Evolutionary conservation across 1,140 invertebrate species (phyloP).

Genomic region (Panagrolaimus sp.): DNA sequence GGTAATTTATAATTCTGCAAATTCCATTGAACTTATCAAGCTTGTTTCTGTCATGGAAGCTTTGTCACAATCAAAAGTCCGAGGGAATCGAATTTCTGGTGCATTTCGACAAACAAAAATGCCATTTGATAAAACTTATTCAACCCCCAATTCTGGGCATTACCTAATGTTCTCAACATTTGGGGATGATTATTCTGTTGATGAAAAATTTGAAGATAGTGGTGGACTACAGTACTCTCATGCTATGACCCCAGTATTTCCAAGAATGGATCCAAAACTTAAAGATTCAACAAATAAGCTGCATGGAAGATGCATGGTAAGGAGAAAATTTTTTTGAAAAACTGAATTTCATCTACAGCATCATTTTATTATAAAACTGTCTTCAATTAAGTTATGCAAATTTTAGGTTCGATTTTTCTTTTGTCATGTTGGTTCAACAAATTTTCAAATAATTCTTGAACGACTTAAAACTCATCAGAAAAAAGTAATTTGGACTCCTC

Average conservation of each 20-base stretch:
- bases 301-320: slow-evolving; percentile 31
- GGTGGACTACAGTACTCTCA: slow-evolving; percentile 40
- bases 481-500: slow-evolving; percentile 44
- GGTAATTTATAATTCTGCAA: slow-evolving; percentile 13
- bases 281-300: slow-evolving; percentile 14
- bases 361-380: no score
- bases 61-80: slow-evolving; percentile 4
- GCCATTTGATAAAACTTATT: slow-evolving; percentile 18
- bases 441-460: slow-evolving; percentile 43
- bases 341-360: no score
- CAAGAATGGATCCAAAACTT: slow-evolving; percentile 17
- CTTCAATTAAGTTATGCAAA: neutral
- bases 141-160: slow-evolving; percentile 28
- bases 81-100: neutral
- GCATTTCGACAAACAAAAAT: slow-evolving; percentile 13
- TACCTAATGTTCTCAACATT: slow-evolving; percentile 50
- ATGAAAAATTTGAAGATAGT: slow-evolving; percentile 12
- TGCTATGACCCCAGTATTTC: slow-evolving; percentile 40
- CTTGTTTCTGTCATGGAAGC: neutral
- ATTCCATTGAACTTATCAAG: slow-evolving; percentile 7
- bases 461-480: slow-evolving; percentile 26
- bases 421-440: slow-evolving; percentile 40
- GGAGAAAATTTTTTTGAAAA: slow-evolving; percentile 16
- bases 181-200: slow-evolving; percentile 26
- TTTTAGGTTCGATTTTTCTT: slow-evolving; percentile 47